These are phyloP conservation scores for Phyllostomus discolor DNA, from an alignment of 2,113 vertebrate species.

Conservation along the genomic window DNA sequence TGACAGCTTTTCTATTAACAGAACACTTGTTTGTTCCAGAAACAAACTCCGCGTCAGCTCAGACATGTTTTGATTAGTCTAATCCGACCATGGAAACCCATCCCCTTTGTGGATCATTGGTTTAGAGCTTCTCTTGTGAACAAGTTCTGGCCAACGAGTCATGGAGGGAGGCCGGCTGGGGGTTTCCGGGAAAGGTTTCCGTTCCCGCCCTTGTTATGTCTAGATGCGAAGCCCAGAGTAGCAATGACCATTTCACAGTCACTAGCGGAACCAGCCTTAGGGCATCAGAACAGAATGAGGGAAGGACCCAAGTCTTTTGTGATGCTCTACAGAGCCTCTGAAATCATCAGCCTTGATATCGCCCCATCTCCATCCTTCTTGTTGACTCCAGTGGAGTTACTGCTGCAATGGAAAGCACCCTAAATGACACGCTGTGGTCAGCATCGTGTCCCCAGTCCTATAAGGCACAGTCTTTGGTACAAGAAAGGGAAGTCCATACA, in stretches of 20 bases:
- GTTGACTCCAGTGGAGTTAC: not conserved
- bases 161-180: accelerated
- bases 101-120: too few species aligned
- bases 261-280: not conserved
- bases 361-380: not conserved
- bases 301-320: not conserved
- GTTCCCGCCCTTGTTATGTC: not conserved
- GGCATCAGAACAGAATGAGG: not conserved
- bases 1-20: not conserved
- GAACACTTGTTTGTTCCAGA: not conserved
- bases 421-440: not conserved
- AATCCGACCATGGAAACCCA: not conserved
- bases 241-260: not conserved
- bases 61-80: not conserved
- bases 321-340: not conserved
- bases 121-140: not conserved
- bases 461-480: not conserved
- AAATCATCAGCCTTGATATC: not conserved
- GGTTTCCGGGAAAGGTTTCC: not conserved
- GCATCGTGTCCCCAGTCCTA: not conserved
- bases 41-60: not conserved
- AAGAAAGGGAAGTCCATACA: not conserved
- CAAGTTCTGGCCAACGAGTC: not conserved
- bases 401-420: not conserved
- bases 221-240: not conserved